A percentile compares a stretch with the other conserved stretches of the same genome.
These are phyloP conservation scores for Crotophaga sulcirostris DNA, from an alignment of 2,113 vertebrate species.

Conservation along the genomic window DNA sequence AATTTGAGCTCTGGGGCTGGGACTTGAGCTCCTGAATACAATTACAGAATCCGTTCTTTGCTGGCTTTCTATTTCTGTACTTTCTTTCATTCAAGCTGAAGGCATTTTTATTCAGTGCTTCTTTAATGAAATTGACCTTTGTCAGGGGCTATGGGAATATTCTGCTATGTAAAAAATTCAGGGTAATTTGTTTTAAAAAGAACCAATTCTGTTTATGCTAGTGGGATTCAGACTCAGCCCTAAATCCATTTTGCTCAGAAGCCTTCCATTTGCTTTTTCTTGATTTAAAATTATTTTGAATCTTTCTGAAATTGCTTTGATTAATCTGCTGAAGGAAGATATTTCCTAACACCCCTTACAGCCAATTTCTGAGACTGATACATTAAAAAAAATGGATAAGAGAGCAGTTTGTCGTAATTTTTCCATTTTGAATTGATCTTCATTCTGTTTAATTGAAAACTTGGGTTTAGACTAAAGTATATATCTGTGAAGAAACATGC, in stretches of 20 bases:
- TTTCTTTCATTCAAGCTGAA: slow-evolving; percentile 3
- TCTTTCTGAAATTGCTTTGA: slow-evolving; percentile 22
- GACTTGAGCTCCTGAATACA: not conserved
- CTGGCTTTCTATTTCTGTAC: not conserved
- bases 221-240: not conserved
- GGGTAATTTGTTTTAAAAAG: not conserved
- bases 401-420: not conserved
- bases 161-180: not conserved
- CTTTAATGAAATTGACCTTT: not conserved
- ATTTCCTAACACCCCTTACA: not conserved
- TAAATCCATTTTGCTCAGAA: slow-evolving; percentile 8
- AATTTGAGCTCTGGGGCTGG: not conserved
- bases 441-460: not conserved
- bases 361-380: not conserved
- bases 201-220: not conserved
- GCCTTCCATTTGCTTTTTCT: slow-evolving; percentile 1
- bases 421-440: not conserved
- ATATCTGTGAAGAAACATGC: not conserved
- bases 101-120: not conserved
- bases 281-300: slow-evolving; percentile 35
- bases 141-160: not conserved
- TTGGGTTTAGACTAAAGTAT: not conserved
- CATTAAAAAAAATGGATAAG: not conserved
- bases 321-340: slow-evolving; percentile 9
- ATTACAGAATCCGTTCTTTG: not conserved